phyloP scores from a whole-genome alignment of 2,113 vertebrate genomes.

The Mellivora capensis region DNA sequence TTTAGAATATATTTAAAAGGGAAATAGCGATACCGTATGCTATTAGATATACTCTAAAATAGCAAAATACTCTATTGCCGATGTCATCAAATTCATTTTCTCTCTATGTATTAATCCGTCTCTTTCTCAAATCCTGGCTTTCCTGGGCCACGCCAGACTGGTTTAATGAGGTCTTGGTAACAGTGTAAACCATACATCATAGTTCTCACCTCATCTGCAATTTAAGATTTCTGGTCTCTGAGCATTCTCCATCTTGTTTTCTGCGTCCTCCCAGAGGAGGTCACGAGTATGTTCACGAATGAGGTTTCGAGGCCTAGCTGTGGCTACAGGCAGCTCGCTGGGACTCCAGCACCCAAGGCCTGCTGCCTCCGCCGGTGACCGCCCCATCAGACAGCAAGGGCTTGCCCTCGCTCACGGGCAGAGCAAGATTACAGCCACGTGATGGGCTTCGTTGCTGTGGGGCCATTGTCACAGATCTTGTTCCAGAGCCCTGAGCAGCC shows the following conservation, averaged over 20 bases:
- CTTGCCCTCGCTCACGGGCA: not conserved
- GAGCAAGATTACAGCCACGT: not conserved
- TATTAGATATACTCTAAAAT: not conserved
- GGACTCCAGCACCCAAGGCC: not conserved
- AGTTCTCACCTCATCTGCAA: not conserved
- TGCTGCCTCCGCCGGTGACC: not conserved
- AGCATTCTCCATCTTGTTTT: not conserved
- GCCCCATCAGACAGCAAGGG: no score
- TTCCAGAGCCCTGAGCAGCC: not conserved
- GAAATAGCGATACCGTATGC: not conserved
- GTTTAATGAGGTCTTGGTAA: not conserved
- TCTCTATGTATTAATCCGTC: not conserved
- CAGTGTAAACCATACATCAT: not conserved
- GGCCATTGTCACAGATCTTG: not conserved
- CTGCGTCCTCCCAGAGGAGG: not conserved
- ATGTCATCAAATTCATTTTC: not conserved
- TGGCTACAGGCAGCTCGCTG: not conserved
- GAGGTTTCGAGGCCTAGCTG: not conserved
- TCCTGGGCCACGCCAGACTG: not conserved
- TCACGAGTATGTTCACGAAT: not conserved
- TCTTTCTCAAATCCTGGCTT: not conserved
- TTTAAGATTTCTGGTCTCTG: not conserved
- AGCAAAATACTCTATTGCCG: not conserved
- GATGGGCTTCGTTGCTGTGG: not conserved
- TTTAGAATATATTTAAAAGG: slow-evolving; percentile 37